These are phyloP conservation scores for Nephrotoma appendiculata DNA, from an alignment of 2,888 invertebrate genomes.

Conservation along the genomic window DNA sequence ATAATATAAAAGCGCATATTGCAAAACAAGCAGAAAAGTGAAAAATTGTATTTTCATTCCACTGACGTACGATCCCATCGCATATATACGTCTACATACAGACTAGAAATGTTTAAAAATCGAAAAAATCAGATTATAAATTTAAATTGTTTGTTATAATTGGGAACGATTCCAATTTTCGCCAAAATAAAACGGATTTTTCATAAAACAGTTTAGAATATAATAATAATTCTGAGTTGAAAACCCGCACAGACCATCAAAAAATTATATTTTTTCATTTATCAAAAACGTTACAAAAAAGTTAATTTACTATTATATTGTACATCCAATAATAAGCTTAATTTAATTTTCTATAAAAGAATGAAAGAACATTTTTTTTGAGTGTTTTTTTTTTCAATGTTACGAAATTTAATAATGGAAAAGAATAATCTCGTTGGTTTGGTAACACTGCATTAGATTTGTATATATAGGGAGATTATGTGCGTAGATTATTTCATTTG, in stretches of 20 bases:
- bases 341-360: background rate
- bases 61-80: background rate
- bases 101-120: no score
- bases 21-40: background rate
- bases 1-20: background rate
- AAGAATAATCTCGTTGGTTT: background rate
- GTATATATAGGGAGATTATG: background rate
- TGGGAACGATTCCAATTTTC: no score
- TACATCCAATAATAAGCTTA: background rate
- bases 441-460: background rate
- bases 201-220: no score
- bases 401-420: background rate
- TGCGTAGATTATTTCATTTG: background rate
- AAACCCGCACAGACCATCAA: no score
- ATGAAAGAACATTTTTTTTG: background rate
- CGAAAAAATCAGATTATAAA: no score
- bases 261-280: no score
- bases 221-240: no score
- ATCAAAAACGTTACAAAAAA: background rate
- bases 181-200: no score
- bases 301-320: background rate
- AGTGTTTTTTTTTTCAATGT: background rate
- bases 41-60: background rate
- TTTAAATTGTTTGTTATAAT: no score
- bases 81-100: no score